Conservation (phyloP, 2,113 vertebrate genomes). For the Philantomba maxwellii region DNA sequence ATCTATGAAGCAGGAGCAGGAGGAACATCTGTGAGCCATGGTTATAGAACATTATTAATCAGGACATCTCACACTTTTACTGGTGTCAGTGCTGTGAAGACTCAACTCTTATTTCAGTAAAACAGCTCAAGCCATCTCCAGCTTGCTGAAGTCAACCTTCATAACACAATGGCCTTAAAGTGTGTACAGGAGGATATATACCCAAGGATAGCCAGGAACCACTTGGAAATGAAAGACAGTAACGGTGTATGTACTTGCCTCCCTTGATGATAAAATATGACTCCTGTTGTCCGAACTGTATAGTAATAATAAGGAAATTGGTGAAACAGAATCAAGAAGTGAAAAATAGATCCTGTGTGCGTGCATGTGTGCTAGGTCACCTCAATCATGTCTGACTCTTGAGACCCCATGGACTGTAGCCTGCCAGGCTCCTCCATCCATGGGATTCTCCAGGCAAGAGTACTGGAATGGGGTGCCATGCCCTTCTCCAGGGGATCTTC, state of each 20-base stretch:
- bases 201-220: not conserved
- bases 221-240: not conserved
- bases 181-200: not conserved
- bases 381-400: not conserved
- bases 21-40: not conserved
- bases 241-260: not conserved
- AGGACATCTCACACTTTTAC: too few species aligned
- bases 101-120: not conserved
- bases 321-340: not conserved
- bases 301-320: not conserved
- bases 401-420: not conserved
- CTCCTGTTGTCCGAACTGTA: not conserved
- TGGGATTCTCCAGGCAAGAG: not conserved
- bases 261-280: not conserved
- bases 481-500: not conserved
- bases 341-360: not conserved
- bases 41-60: not conserved
- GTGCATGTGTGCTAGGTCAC: not conserved
- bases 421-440: not conserved
- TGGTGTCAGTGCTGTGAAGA: not conserved
- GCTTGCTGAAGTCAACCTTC: not conserved
- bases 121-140: not conserved
- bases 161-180: not conserved
- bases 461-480: not conserved
- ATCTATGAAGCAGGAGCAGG: not conserved